Percentiles rank a stretch among this genome's conserved stretches.
These are phyloP conservation scores for Megalopta genalis DNA, from an alignment of 1,140 invertebrate genomes.

Conservation along the genomic window DNA sequence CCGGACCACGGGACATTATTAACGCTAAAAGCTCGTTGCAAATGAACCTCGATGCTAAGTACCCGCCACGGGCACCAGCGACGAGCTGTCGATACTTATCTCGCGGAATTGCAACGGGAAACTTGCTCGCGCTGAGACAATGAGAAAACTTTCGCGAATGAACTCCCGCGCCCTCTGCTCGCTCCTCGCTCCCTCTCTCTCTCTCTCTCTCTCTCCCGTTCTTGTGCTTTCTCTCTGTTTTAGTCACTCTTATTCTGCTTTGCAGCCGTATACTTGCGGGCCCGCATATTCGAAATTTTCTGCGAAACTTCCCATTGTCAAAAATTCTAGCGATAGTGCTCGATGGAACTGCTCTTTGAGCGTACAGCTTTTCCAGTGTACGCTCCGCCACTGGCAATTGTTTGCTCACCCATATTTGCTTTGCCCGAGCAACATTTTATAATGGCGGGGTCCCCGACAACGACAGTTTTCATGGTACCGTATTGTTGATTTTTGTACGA, in stretches of 20 bases:
- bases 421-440: no score
- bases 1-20: constrained; percentile 2
- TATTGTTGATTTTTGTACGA: no score
- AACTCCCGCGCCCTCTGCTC: not conserved
- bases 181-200: not conserved
- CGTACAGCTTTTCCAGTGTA: no score
- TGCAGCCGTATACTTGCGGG: not conserved
- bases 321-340: no score
- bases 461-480: no score
- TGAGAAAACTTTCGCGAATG: not conserved
- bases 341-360: no score
- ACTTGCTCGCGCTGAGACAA: not conserved
- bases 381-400: no score
- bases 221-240: not conserved
- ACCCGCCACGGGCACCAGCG: not conserved
- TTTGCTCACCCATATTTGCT: no score
- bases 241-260: not conserved
- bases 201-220: no score
- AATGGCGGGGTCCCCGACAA: no score
- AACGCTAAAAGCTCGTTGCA: constrained; percentile 33
- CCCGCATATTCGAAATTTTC: not conserved
- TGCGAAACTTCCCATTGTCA: not conserved
- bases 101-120: not conserved
- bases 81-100: constrained; percentile 5
- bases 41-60: constrained; percentile 20